Conservation (phyloP, 2,888 invertebrate species). For the Agonum fuliginosum region DNA sequence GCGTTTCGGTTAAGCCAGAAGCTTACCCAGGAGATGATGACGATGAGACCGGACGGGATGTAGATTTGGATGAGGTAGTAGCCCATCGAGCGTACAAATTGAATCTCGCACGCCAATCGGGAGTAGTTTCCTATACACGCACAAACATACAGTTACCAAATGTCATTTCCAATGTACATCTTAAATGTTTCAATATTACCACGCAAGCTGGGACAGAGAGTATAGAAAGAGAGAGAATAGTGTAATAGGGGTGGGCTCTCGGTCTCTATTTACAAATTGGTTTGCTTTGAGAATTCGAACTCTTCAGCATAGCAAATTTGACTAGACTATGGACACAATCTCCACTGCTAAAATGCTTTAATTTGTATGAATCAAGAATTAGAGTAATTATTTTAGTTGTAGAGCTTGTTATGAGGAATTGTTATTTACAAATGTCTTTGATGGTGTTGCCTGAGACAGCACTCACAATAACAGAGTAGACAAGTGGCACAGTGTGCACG, state of each 20-base stretch:
- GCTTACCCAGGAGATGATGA: constrained; percentile 97
- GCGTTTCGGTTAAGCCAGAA: constrained; percentile 98
- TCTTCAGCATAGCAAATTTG: neutral
- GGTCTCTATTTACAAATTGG: neutral
- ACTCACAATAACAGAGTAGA: constrained; percentile 28
- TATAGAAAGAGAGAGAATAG: constrained; percentile 9
- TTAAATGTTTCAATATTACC: too few relatives aligned
- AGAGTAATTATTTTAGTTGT: neutral
- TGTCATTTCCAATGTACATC: neutral
- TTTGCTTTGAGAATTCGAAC: constrained; percentile 3
- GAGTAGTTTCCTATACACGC: constrained; percentile 91
- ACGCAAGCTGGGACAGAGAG: constrained; percentile 31
- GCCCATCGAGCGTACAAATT: constrained; percentile 98
- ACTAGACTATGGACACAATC: neutral
- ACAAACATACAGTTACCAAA: neutral
- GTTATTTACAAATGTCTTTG: neutral
- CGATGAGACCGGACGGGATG: constrained; percentile 97
- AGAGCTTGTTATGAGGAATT: neutral
- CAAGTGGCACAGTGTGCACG: constrained; percentile 40
- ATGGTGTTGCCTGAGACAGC: constrained; percentile 41
- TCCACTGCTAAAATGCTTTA: neutral
- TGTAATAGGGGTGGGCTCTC: constrained; percentile 11
- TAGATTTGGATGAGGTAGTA: constrained; percentile 99
- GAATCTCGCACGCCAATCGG: constrained; percentile 95
- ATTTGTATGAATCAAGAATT: neutral